Percentiles rank a stretch among this genome's conserved stretches.
Conservation (phyloP, 2,797 vertebrate genomes). For the Rhadinocentrus ornatus region DNA sequence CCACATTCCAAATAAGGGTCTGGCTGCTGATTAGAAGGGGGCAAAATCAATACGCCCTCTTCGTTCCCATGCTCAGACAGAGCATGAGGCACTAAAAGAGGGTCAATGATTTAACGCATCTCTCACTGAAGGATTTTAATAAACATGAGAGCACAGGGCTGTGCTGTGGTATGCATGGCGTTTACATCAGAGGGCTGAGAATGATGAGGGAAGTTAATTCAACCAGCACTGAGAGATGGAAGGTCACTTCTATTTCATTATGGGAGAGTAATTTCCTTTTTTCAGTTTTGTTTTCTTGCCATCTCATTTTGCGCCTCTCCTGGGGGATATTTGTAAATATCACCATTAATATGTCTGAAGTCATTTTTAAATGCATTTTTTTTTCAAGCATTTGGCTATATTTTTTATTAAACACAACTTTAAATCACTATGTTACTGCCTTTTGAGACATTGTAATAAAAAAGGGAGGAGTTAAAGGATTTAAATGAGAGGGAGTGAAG, state of each 20-base stretch:
- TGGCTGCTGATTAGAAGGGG: conserved; percentile 71
- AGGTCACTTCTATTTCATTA: conserved; percentile 68
- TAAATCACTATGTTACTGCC: conserved; percentile 8
- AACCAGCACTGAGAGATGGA: conserved; percentile 37
- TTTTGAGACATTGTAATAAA: conserved; percentile 10
- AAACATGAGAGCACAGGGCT: conserved; percentile 70
- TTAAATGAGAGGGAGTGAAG: conserved; percentile 15
- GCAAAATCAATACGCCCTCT: conserved; percentile 76
- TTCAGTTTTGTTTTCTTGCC: conserved; percentile 14
- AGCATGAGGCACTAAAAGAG: conserved; percentile 66
- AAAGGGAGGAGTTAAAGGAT: conserved; percentile 11
- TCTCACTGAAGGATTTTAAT: conserved; percentile 70
- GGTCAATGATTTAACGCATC: conserved; percentile 76
- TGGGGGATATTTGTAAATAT: conserved; percentile 23
- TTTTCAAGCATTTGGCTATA: conserved; percentile 5
- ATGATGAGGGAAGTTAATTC: conserved; percentile 70
- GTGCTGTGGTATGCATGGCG: conserved; percentile 39
- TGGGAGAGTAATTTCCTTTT: conserved; percentile 32
- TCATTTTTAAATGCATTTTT: not conserved
- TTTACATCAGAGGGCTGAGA: conserved; percentile 65
- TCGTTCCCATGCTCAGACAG: conserved; percentile 70
- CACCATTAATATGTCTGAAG: conserved; percentile 15
- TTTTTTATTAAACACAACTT: conserved; percentile 16
- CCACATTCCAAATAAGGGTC: conserved; percentile 66
- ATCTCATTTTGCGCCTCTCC: conserved; percentile 20